Percentiles rank a stretch among this genome's conserved stretches.
phyloP scores from a whole-genome alignment of 2,888 invertebrate genomes.

The Monochamus alternatus region DNA sequence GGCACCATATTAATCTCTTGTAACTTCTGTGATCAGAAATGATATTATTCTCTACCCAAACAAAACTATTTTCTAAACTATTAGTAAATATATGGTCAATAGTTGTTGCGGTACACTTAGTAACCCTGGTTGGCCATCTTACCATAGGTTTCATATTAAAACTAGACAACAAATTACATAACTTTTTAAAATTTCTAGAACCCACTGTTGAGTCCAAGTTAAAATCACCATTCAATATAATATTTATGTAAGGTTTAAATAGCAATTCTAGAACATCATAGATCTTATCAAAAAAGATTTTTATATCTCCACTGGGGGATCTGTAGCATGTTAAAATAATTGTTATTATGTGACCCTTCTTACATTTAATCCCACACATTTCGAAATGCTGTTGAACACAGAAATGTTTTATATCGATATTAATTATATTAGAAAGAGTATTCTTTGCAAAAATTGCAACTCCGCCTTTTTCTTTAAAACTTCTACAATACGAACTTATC shows the following conservation, averaged over 20 bases:
- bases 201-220: background rate
- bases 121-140: constrained; percentile 6
- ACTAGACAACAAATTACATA: background rate
- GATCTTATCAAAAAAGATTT: background rate
- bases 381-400: background rate
- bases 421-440: background rate
- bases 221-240: constrained; percentile 7
- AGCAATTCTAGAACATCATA: background rate
- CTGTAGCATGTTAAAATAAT: constrained; percentile 1
- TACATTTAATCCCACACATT: background rate
- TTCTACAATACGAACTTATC: background rate
- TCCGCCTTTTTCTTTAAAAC: background rate
- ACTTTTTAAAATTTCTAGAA: background rate
- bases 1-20: background rate
- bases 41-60: background rate
- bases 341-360: background rate
- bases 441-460: background rate
- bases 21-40: constrained; percentile 6
- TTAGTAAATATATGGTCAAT: constrained; percentile 11
- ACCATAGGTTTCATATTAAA: background rate
- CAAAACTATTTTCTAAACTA: constrained; percentile 5
- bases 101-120: background rate
- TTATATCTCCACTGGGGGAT: constrained; percentile 1
- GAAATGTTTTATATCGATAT: background rate
- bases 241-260: background rate